Conservation (phyloP, 2,113 vertebrate species). For the Taurulus bubalis region DNA sequence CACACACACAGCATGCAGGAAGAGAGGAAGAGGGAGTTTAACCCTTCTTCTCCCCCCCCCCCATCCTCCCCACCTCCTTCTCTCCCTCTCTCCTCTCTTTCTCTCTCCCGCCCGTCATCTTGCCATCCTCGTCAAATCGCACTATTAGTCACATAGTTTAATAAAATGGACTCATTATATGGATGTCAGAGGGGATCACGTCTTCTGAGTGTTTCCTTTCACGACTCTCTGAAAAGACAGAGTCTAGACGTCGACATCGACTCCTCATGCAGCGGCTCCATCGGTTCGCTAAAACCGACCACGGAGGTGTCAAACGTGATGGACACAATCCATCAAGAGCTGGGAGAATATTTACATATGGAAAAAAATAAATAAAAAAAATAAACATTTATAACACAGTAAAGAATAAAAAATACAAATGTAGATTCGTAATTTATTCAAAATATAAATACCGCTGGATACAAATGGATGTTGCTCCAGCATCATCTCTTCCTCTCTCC, state of each 20-base stretch:
- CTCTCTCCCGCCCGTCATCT: slow-evolving; percentile 50
- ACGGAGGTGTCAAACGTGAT: slow-evolving; percentile 8
- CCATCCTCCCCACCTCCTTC: slow-evolving; percentile 8
- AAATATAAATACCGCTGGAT: neutral
- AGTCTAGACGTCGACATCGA: slow-evolving; percentile 26
- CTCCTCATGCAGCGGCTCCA: slow-evolving; percentile 22
- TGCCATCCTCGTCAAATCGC: slow-evolving; percentile 68
- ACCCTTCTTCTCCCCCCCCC: slow-evolving; percentile 85
- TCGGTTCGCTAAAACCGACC: neutral
- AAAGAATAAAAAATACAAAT: neutral
- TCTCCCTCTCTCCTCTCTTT: slow-evolving; percentile 17
- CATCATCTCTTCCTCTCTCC: neutral
- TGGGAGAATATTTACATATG: neutral
- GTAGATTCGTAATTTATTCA: no score
- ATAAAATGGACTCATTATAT: slow-evolving; percentile 74
- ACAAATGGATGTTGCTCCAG: neutral
- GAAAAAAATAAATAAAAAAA: neutral
- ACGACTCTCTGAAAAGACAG: slow-evolving; percentile 38
- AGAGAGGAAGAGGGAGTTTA: slow-evolving; percentile 88
- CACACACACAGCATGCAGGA: slow-evolving; percentile 72
- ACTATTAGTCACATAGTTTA: slow-evolving; percentile 77
- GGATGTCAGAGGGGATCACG: slow-evolving; percentile 71
- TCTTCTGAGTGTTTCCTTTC: slow-evolving; percentile 63
- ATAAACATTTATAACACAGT: neutral
- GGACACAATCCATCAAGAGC: neutral